A percentile compares a stretch with the other conserved stretches of the same genome.
phyloP scores from a whole-genome alignment of 2,113 vertebrate species.

The Clupea harengus region DNA sequence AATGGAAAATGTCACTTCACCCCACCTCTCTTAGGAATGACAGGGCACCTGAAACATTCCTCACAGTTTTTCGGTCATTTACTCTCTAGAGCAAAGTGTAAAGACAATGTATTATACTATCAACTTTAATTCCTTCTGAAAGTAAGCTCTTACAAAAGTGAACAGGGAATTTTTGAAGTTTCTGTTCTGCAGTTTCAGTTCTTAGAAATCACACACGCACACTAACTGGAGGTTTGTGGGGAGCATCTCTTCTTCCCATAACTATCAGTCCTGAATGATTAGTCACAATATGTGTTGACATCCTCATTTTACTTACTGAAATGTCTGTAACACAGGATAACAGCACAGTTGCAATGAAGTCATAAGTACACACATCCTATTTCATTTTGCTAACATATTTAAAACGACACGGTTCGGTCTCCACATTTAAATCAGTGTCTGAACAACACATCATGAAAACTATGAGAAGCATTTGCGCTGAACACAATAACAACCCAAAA shows the following conservation, averaged over 20 bases:
- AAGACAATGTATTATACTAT: not conserved
- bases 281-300: not conserved
- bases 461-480: not conserved
- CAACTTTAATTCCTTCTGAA: not conserved
- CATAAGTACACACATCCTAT: not conserved
- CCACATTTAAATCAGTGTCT: not conserved
- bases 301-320: not conserved
- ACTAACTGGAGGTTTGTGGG: not conserved
- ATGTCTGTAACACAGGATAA: not conserved
- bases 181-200: constrained; percentile 1
- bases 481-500: constrained; percentile 20
- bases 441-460: not conserved
- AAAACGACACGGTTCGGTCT: too few relatives aligned
- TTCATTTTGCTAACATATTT: not conserved
- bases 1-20: not conserved
- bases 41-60: not conserved
- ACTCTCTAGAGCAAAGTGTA: not conserved
- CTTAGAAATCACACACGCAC: not conserved
- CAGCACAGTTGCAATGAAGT: not conserved
- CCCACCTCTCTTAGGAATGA: not conserved
- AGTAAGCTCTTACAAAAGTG: not conserved
- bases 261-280: not conserved
- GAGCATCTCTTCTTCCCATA: not conserved
- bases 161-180: not conserved
- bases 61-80: not conserved